A percentile compares a stretch with the other conserved stretches of the same genome.
These are phyloP conservation scores for Diplodus sargus DNA, from an alignment of 2,797 vertebrate species.

Conservation along the genomic window DNA sequence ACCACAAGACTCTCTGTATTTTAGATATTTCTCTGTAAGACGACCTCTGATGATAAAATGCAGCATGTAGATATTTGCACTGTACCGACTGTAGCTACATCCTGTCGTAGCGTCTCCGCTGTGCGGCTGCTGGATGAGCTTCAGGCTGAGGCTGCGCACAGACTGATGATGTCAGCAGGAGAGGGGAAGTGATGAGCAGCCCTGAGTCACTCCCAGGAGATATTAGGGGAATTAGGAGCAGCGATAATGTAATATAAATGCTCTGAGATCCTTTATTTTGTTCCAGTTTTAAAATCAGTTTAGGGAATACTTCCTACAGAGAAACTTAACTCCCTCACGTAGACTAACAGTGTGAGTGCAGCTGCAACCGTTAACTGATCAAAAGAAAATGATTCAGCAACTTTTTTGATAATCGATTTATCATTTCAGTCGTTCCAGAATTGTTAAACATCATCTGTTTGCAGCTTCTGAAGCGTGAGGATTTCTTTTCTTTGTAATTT, in stretches of 20 bases:
- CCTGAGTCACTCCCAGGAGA: conserved; percentile 63
- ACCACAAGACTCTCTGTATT: background rate
- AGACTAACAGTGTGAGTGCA: too few species aligned
- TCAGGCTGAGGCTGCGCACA: conserved; percentile 6
- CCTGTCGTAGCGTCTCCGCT: conserved; percentile 5
- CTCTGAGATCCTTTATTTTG: background rate
- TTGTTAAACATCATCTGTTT: too few species aligned
- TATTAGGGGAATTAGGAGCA: conserved; percentile 6
- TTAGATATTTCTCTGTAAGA: conserved; percentile 8
- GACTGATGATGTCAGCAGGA: conserved; percentile 65
- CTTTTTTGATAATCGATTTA: too few species aligned
- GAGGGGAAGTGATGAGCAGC: conserved; percentile 50
- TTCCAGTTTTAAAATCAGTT: background rate
- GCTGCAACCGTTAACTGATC: too few species aligned
- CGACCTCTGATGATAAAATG: background rate
- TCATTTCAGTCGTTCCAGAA: too few species aligned
- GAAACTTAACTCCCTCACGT: background rate
- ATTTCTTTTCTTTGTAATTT: too few species aligned
- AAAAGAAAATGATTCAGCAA: too few species aligned
- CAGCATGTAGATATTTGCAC: too few species aligned
- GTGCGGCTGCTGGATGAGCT: conserved; percentile 7
- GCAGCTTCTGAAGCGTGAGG: too few species aligned
- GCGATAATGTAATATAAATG: background rate
- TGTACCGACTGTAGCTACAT: background rate
- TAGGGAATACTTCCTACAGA: background rate